Conservation (phyloP, 1,140 invertebrate genomes). For the Drosophila bifasciata region DNA sequence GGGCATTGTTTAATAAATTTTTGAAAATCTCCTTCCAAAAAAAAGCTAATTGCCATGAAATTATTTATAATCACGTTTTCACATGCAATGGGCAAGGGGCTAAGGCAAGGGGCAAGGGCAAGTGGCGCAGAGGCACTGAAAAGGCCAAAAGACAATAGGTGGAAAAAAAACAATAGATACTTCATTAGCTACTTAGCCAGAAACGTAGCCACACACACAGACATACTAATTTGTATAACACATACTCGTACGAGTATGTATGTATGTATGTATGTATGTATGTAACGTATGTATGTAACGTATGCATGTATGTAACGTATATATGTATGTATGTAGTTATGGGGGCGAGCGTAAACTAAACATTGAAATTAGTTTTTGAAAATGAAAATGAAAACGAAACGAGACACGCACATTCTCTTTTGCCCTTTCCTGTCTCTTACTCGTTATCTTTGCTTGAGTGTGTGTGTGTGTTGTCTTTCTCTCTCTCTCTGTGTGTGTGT, state of each 20-base stretch:
- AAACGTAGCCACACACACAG: not conserved
- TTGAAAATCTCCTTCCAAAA: too few relatives aligned
- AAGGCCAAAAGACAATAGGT: not conserved
- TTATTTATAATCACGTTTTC: too few relatives aligned
- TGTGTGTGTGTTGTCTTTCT: conserved; percentile 8
- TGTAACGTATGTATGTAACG: too few relatives aligned
- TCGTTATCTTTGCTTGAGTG: conserved; percentile 14
- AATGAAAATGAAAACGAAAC: conserved; percentile 30
- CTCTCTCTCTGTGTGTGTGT: not conserved
- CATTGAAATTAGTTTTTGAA: conserved; percentile 52
- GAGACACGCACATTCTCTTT: not conserved
- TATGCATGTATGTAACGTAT: too few relatives aligned
- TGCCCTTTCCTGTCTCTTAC: not conserved
- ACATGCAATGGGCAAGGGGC: too few relatives aligned
- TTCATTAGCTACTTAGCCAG: conserved; percentile 38
- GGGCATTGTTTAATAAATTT: too few relatives aligned
- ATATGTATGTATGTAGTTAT: conserved; percentile 5
- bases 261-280: too few relatives aligned
- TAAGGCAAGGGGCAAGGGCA: too few relatives aligned
- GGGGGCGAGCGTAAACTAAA: conserved; percentile 27
- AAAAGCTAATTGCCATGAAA: too few relatives aligned
- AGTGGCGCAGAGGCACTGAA: too few relatives aligned
- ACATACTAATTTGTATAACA: conserved; percentile 34
- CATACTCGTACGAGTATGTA: too few relatives aligned
- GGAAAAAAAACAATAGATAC: conserved; percentile 17